phyloP scores from a whole-genome alignment of 1,140 invertebrate genomes.

The Cydia fagiglandana region DNA sequence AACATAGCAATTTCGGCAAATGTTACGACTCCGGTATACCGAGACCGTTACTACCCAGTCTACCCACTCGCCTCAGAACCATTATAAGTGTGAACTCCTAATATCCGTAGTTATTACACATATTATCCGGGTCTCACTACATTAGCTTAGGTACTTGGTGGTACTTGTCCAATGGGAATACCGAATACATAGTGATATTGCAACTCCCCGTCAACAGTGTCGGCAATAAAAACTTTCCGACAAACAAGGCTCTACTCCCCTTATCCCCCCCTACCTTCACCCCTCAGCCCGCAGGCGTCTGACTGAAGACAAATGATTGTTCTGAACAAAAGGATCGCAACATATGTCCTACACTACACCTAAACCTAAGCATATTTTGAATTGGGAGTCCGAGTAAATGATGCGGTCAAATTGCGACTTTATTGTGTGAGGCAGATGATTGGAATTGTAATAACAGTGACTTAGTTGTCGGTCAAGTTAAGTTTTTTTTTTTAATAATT shows the following conservation, averaged over 20 bases:
- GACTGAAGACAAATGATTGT: slow-evolving; percentile 16
- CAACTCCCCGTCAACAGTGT: background rate
- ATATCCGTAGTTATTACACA: background rate
- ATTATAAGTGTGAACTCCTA: background rate
- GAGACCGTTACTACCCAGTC: background rate
- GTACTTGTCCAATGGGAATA: background rate
- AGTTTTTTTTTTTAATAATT: background rate
- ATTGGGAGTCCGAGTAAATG: background rate
- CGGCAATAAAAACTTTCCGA: slow-evolving; percentile 2
- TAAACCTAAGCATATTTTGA: background rate
- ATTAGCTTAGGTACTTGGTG: no score
- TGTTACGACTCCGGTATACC: background rate
- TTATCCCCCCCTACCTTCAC: background rate
- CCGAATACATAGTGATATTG: background rate
- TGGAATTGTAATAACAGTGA: background rate
- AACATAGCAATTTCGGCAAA: slow-evolving; percentile 11
- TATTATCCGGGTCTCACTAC: no score
- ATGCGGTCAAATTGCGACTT: background rate
- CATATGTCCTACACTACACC: slow-evolving; percentile 10
- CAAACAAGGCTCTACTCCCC: background rate
- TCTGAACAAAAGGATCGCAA: slow-evolving; percentile 1
- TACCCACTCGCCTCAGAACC: background rate
- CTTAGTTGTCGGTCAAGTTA: background rate
- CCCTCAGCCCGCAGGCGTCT: background rate
- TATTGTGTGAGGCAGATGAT: background rate